A percentile compares a stretch with the other conserved stretches of the same genome.
Conservation (phyloP, 2,888 invertebrate species). For the Dimorphilus gyrociliatus region DNA sequence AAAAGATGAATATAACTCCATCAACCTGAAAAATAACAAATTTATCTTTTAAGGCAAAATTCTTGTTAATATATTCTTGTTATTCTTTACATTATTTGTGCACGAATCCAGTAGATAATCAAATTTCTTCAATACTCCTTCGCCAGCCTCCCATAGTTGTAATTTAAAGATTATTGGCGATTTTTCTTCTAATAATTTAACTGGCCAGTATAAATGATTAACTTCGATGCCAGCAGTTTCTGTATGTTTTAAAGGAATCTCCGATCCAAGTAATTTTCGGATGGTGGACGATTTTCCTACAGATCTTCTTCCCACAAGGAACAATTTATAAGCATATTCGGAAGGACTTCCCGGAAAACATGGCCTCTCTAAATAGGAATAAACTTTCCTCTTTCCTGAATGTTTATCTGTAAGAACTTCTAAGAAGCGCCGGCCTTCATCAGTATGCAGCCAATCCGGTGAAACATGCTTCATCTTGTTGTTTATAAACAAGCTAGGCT, state of each 20-base stretch:
- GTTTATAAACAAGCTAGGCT: too few relatives aligned
- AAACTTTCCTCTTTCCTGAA: too few relatives aligned
- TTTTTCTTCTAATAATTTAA: slow-evolving; percentile 41
- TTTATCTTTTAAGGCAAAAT: neutral
- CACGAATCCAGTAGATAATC: slow-evolving; percentile 44
- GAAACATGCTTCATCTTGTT: too few relatives aligned
- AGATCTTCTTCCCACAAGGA: slow-evolving; percentile 43
- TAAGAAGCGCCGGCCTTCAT: too few relatives aligned
- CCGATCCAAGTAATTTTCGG: slow-evolving; percentile 41
- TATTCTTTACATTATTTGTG: slow-evolving; percentile 4
- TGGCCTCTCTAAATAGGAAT: slow-evolving; percentile 43
- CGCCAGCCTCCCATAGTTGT: slow-evolving; percentile 47
- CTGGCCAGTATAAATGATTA: slow-evolving; percentile 45
- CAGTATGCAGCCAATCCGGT: too few relatives aligned
- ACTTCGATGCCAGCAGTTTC: slow-evolving; percentile 42
- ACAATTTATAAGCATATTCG: slow-evolving; percentile 45
- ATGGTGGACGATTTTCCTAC: slow-evolving; percentile 44
- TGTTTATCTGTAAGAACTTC: too few relatives aligned
- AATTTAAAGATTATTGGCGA: slow-evolving; percentile 44
- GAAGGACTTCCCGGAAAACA: slow-evolving; percentile 37
- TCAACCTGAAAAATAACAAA: too few relatives aligned
- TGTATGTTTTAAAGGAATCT: slow-evolving; percentile 31
- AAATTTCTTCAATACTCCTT: slow-evolving; percentile 43
- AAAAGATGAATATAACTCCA: slow-evolving; percentile 43
- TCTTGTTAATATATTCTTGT: neutral